phyloP scores from a whole-genome alignment of 2,888 invertebrate genomes.

The Drosophila parthenogenetica region DNA sequence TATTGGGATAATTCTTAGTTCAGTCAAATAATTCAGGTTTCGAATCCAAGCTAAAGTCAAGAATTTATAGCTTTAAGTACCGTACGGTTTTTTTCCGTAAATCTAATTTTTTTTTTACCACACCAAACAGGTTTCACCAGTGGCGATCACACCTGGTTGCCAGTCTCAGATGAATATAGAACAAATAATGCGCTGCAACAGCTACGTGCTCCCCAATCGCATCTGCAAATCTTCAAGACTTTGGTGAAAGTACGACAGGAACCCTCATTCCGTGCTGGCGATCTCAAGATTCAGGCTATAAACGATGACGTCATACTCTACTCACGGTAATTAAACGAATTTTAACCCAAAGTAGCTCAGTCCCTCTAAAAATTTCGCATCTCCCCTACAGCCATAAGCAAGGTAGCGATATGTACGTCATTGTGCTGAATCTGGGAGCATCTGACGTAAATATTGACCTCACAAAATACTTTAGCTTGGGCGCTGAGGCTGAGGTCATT shows the following conservation, averaged over 20 bases:
- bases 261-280: conserved; percentile 80
- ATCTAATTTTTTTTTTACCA: not conserved
- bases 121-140: conserved; percentile 76
- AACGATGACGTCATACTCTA: conserved; percentile 81
- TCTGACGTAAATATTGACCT: conserved; percentile 85
- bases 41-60: no score
- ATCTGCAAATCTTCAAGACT: conserved; percentile 88
- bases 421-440: conserved; percentile 86
- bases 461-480: conserved; percentile 74
- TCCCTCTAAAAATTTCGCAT: not conserved
- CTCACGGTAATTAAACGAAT: conserved; percentile 67
- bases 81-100: not conserved
- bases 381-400: conserved; percentile 63
- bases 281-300: conserved; percentile 74
- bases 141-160: conserved; percentile 88
- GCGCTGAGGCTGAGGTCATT: conserved; percentile 79
- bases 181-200: conserved; percentile 87
- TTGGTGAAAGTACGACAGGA: conserved; percentile 87
- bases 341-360: no score
- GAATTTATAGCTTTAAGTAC: no score
- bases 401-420: conserved; percentile 81
- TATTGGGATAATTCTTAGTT: no score
- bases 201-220: conserved; percentile 86
- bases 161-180: conserved; percentile 88
- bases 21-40: no score